Conservation (phyloP, 2,113 vertebrate genomes). For the Tyrannus savana region DNA sequence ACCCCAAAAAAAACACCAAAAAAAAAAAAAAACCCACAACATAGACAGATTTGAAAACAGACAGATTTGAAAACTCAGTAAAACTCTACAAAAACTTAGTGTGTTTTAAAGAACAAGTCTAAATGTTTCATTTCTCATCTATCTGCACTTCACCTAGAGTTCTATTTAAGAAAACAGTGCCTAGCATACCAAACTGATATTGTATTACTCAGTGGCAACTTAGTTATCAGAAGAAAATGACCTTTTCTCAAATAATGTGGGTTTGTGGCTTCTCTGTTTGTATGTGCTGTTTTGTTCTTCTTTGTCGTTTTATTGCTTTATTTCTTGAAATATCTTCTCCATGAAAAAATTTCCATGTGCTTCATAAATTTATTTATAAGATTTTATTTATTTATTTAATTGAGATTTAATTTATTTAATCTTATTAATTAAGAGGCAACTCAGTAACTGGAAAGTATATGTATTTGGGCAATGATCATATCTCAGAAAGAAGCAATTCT, state of each 20-base stretch:
- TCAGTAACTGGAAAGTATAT: neutral
- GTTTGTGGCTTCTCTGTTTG: neutral
- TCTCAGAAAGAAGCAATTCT: neutral
- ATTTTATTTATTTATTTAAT: too few species aligned
- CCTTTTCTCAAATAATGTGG: rapidly evolving
- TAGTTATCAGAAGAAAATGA: neutral
- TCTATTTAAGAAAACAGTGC: neutral
- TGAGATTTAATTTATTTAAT: too few species aligned
- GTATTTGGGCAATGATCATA: neutral
- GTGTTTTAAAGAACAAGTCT: neutral
- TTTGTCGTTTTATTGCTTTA: neutral
- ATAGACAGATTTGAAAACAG: neutral
- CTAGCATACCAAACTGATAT: neutral
- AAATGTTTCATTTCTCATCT: neutral
- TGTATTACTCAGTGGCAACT: neutral
- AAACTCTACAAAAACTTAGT: neutral
- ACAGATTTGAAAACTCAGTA: neutral
- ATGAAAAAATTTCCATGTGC: neutral
- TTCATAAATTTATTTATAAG: neutral
- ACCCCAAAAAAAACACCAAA: too few species aligned
- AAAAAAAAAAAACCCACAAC: too few species aligned
- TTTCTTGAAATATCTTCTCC: neutral
- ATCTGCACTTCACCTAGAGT: neutral
- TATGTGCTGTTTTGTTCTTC: neutral
- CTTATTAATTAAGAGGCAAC: neutral